A percentile compares a stretch with the other conserved stretches of the same genome.
phyloP scores from a whole-genome alignment of 37 sponge, comb jelly and placozoan genomes.

The Amphimedon queenslandica region DNA sequence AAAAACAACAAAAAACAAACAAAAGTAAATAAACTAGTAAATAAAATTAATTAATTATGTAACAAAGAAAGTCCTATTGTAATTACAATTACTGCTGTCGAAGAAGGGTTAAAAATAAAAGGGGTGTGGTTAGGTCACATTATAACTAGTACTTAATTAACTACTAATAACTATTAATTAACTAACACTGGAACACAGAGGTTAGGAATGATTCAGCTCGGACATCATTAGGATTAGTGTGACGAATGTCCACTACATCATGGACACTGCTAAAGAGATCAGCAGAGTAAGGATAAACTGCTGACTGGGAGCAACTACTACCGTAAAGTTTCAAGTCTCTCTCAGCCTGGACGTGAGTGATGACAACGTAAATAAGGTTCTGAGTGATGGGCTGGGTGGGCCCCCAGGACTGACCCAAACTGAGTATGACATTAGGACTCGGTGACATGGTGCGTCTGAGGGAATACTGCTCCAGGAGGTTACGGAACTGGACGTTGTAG shows the following conservation, averaged over 20 bases:
- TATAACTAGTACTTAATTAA: no score
- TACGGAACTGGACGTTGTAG: constrained; percentile 48
- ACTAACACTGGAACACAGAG: not conserved
- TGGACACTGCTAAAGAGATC: constrained; percentile 24
- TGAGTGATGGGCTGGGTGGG: constrained; percentile 53
- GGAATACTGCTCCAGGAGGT: constrained; percentile 33
- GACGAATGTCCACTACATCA: constrained; percentile 27
- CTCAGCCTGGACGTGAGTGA: constrained; percentile 49
- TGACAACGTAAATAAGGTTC: constrained; percentile 47
- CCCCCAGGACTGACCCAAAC: constrained; percentile 82
- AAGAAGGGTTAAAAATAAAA: not conserved
- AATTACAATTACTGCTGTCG: not conserved
- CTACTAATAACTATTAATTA: not conserved
- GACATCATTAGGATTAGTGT: constrained; percentile 12
- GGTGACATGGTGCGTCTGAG: constrained; percentile 33
- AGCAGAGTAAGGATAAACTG: constrained; percentile 1
- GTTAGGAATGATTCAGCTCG: constrained; percentile 46
- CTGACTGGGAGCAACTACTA: no score
- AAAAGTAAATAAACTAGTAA: not conserved
- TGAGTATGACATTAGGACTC: constrained; percentile 48
- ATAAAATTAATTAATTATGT: not conserved
- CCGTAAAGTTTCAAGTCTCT: constrained; percentile 33
- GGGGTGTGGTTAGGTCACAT: no score
- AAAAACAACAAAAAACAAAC: not conserved
- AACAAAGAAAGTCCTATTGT: not conserved